These are phyloP conservation scores for Chanos chanos DNA, from an alignment of 2,797 vertebrate species.

Conservation along the genomic window DNA sequence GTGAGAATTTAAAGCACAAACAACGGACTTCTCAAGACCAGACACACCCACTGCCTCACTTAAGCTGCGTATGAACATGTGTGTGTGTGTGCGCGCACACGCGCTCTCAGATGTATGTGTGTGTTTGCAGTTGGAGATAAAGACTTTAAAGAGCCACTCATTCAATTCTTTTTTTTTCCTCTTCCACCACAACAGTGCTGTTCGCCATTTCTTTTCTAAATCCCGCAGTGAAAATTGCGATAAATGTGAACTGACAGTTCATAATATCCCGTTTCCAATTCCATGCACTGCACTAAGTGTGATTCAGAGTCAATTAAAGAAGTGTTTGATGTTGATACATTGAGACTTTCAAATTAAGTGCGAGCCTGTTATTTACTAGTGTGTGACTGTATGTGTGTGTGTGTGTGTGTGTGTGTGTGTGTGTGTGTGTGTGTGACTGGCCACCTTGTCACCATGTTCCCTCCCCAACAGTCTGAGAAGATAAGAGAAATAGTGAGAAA, in stretches of 20 bases:
- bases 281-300: slow-evolving; percentile 58
- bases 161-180: slow-evolving; percentile 18
- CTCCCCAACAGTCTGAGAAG: no score
- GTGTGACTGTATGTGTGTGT: no score
- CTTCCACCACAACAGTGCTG: slow-evolving; percentile 4
- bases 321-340: slow-evolving; percentile 66
- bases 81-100: slow-evolving; percentile 9
- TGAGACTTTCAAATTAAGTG: slow-evolving; percentile 60
- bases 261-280: slow-evolving; percentile 66
- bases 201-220: slow-evolving; percentile 41
- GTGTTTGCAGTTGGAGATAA: slow-evolving; percentile 31
- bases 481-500: not conserved
- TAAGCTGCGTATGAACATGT: slow-evolving; percentile 3
- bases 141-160: slow-evolving; percentile 29
- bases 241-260: slow-evolving; percentile 67
- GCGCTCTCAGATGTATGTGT: no score
- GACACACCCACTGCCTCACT: not conserved
- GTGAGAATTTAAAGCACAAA: not conserved
- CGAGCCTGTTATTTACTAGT: slow-evolving; percentile 38
- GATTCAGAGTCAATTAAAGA: slow-evolving; percentile 70
- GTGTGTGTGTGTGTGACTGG: no score
- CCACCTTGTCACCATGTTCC: no score
- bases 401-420: not conserved
- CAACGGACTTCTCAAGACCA: not conserved
- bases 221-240: slow-evolving; percentile 49